Evolutionary conservation across 2,113 vertebrate genomes (phyloP).

Genomic region (Elephantulus edwardii): DNA sequence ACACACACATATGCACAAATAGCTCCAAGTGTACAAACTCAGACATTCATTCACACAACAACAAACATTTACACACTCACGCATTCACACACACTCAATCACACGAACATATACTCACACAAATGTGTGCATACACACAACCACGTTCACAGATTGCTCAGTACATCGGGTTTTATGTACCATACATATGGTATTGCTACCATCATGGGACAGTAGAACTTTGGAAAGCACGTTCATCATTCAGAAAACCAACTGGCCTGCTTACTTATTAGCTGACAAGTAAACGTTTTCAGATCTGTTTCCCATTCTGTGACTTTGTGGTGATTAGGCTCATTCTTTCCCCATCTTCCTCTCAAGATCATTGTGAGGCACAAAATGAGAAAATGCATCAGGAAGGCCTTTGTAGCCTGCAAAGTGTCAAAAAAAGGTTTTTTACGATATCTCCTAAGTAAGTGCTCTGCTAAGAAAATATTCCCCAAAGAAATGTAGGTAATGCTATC

Average conservation of each 20-base stretch:
- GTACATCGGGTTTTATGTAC: neutral
- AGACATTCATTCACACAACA: neutral
- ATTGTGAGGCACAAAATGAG: neutral
- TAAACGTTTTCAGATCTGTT: neutral
- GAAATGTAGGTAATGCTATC: neutral
- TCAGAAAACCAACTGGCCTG: too few relatives aligned
- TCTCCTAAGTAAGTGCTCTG: neutral
- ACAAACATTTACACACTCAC: neutral
- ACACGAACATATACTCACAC: neutral
- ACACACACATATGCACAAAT: neutral
- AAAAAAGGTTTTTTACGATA: neutral
- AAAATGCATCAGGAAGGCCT: neutral
- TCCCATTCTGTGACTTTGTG: neutral
- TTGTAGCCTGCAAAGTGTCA: neutral
- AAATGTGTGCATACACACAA: neutral
- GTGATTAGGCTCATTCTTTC: neutral
- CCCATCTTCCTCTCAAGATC: neutral
- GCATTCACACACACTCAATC: neutral
- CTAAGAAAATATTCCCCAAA: neutral
- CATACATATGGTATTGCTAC: neutral
- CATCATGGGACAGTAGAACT: fast-evolving
- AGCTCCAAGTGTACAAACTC: neutral
- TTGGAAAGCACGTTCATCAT: neutral
- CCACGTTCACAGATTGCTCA: neutral
- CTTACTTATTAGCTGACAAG: neutral